A percentile compares a stretch with the other conserved stretches of the same genome.
phyloP scores from a whole-genome alignment of 2,888 invertebrate genomes.

The Imbricaverruca yamaguchii region DNA sequence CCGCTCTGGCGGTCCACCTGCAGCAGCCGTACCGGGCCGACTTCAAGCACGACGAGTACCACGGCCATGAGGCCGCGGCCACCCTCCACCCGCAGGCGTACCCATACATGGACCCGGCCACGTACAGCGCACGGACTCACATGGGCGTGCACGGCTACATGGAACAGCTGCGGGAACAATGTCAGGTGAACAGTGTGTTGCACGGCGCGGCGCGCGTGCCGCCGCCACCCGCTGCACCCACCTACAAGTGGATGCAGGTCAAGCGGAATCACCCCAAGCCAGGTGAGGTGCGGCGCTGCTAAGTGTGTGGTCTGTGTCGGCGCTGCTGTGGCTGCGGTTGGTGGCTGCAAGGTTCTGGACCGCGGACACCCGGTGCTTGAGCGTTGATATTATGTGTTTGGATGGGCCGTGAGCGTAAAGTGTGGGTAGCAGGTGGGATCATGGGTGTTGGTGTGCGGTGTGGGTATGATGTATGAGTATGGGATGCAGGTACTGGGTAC shows the following conservation, averaged over 20 bases:
- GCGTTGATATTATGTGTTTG: too few species aligned
- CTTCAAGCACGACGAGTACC: conserved; percentile 28
- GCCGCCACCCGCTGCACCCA: conserved; percentile 53
- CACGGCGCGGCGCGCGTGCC: conserved; percentile 31
- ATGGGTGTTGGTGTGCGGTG: too few species aligned
- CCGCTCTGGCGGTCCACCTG: conserved; percentile 16
- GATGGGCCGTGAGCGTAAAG: too few species aligned
- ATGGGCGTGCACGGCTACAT: conserved; percentile 33
- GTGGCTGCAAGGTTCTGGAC: too few species aligned
- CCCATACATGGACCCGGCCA: conserved; percentile 32
- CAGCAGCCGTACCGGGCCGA: conserved; percentile 17
- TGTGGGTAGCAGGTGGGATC: too few species aligned
- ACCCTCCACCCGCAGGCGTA: conserved; percentile 25
- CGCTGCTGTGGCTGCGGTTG: too few species aligned
- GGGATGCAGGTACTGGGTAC: too few species aligned
- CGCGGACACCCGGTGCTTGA: too few species aligned
- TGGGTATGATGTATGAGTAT: too few species aligned
- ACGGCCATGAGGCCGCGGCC: conserved; percentile 28
- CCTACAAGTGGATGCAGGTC: conserved; percentile 99
- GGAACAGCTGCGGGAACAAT: conserved; percentile 32
- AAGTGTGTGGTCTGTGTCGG: too few species aligned
- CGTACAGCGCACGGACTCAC: conserved; percentile 33
- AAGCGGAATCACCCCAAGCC: conserved; percentile 94
- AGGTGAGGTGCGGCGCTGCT: conserved; percentile 45
- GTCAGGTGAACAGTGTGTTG: conserved; percentile 33